A percentile compares a stretch with the other conserved stretches of the same genome.
Evolutionary conservation across 2,888 invertebrate genomes (phyloP).

Genomic region (Chrysodeixis includens): DNA sequence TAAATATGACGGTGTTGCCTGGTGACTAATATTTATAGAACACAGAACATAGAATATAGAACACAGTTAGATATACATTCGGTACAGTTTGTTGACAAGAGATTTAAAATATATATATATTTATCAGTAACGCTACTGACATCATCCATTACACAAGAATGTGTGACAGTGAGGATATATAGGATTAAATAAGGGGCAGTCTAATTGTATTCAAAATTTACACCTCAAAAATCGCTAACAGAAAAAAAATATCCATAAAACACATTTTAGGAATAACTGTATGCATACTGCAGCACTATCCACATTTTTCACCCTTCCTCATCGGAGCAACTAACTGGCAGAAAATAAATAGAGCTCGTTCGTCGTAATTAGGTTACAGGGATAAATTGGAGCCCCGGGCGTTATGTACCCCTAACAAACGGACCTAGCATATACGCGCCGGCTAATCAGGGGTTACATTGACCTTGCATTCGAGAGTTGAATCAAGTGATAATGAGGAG

Average conservation of each 20-base stretch:
- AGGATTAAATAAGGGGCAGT: no score
- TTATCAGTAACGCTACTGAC: no score
- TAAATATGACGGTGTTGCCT: no score
- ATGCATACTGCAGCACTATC: slow-evolving; percentile 16
- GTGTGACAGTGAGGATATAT: no score
- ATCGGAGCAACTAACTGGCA: slow-evolving; percentile 47
- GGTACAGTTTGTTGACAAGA: no score
- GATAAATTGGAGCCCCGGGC: slow-evolving; percentile 77
- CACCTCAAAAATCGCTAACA: no score
- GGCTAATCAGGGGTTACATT: slow-evolving; percentile 50
- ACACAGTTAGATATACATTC: no score
- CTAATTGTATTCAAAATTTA: no score
- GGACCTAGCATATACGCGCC: slow-evolving; percentile 46
- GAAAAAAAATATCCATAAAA: background rate
- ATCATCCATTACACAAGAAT: no score
- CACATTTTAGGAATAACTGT: slow-evolving; percentile 6
- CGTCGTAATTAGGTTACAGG: slow-evolving; percentile 76
- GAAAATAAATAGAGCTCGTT: slow-evolving; percentile 76
- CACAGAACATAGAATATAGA: no score
- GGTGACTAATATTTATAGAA: background rate
- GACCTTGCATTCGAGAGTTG: background rate
- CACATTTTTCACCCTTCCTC: slow-evolving; percentile 39
- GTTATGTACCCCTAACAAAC: slow-evolving; percentile 71
- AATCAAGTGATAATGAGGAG: no score
- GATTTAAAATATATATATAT: no score